Percentiles rank a stretch among this genome's conserved stretches.
Evolutionary conservation across 2,113 vertebrate species (phyloP).

Genomic region (Ceyx margarethae): DNA sequence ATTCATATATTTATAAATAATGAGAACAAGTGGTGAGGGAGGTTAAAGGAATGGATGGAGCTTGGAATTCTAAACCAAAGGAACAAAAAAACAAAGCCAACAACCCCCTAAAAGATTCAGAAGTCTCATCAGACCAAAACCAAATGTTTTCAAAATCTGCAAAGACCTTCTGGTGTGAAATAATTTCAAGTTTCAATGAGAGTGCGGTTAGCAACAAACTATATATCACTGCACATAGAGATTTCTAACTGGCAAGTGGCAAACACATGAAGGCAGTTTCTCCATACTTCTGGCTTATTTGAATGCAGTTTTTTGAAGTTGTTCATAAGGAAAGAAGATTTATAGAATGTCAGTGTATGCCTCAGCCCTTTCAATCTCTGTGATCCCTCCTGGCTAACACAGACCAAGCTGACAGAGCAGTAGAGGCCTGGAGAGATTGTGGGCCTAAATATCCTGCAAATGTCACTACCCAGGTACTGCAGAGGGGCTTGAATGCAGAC

Average conservation of each 20-base stretch:
- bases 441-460: not conserved
- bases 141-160: conserved; percentile 36
- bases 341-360: not conserved
- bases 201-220: not conserved
- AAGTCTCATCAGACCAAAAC: conserved; percentile 6
- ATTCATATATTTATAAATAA: not conserved
- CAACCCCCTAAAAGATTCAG: not conserved
- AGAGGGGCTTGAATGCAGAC: not conserved
- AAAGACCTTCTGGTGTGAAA: conserved; percentile 31
- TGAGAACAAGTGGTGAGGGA: not conserved
- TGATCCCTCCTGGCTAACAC: not conserved
- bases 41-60: not conserved
- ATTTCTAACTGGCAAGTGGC: not conserved
- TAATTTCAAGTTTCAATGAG: conserved; percentile 13
- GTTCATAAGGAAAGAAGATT: not conserved
- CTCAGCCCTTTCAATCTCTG: not conserved
- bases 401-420: not conserved
- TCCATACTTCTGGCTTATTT: conserved; percentile 11
- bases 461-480: not conserved
- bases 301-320: not conserved
- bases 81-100: not conserved
- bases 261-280: conserved; percentile 28
- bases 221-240: conserved; percentile 23
- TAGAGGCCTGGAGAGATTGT: not conserved
- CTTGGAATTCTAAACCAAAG: not conserved